A percentile compares a stretch with the other conserved stretches of the same genome.
These are phyloP conservation scores for Aphelinus atriplicis DNA, from an alignment of 1,140 invertebrate species.

Conservation along the genomic window DNA sequence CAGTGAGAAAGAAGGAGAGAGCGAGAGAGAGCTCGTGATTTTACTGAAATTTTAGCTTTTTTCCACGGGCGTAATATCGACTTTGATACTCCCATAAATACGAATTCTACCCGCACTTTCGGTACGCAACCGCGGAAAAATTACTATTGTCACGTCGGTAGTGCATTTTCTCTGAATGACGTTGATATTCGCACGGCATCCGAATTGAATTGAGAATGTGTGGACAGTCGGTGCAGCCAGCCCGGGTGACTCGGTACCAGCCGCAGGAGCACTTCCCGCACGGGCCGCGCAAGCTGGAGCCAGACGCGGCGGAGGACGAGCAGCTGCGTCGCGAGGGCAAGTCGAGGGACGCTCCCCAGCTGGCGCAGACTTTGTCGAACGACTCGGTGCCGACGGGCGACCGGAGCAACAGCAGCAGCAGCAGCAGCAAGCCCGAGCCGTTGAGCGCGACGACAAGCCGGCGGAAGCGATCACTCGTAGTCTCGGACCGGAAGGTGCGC, in stretches of 20 bases:
- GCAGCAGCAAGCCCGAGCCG: conserved; percentile 6
- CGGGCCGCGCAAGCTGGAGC: conserved; percentile 78
- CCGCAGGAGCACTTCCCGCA: conserved; percentile 82
- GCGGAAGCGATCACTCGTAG: conserved; percentile 73
- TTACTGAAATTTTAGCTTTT: too few species aligned
- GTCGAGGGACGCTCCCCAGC: conserved; percentile 8
- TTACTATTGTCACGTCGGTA: too few species aligned
- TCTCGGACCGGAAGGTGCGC: conserved; percentile 77
- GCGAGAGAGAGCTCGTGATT: too few species aligned
- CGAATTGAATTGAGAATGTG: neutral
- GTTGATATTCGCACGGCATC: too few species aligned
- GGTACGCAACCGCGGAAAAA: too few species aligned
- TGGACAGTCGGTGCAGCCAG: conserved; percentile 59
- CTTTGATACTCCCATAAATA: too few species aligned
- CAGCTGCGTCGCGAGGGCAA: conserved; percentile 21
- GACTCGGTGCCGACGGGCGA: neutral
- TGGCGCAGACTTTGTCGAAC: neutral
- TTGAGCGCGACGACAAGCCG: conserved; percentile 54
- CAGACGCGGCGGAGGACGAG: conserved; percentile 51
- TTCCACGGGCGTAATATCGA: too few species aligned
- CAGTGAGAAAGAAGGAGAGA: too few species aligned
- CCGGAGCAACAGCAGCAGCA: neutral
- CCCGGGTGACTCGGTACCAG: conserved; percentile 64
- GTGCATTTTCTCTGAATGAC: too few species aligned
- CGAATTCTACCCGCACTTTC: too few species aligned